phyloP scores from a whole-genome alignment of 2,797 vertebrate genomes.

The Tenualosa ilisha region DNA sequence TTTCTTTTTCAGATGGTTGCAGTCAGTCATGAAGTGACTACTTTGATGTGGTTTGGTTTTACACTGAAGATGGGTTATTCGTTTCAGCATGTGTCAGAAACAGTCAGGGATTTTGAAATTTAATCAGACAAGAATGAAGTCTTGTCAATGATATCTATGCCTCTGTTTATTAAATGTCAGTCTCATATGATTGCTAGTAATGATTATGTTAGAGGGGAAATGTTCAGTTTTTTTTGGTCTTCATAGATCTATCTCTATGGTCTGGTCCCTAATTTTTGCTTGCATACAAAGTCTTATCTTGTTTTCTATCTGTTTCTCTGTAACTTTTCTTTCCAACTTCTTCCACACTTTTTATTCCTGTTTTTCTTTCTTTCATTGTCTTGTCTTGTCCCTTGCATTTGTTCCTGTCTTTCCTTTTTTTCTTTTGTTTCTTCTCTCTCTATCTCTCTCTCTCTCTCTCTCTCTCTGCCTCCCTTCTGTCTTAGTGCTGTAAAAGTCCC shows the following conservation, averaged over 20 bases:
- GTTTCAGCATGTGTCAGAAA: neutral
- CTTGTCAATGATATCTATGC: neutral
- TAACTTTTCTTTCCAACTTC: neutral
- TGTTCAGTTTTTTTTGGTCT: neutral
- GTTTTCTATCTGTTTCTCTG: neutral
- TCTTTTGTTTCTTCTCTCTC: neutral
- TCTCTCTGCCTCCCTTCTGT: neutral
- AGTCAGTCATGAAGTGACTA: neutral
- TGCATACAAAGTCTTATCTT: neutral
- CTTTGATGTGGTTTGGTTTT: neutral
- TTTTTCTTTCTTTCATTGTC: neutral
- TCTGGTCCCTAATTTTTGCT: neutral
- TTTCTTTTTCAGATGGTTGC: neutral
- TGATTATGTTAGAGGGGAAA: neutral
- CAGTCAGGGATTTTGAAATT: neutral
- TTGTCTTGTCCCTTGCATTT: neutral
- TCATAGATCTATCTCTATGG: neutral
- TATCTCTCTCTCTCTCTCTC: neutral
- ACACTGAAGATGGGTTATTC: neutral
- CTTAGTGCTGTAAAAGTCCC: neutral
- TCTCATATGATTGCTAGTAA: neutral
- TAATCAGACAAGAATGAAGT: neutral
- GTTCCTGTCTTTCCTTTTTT: neutral
- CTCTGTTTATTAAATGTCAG: conserved; percentile 15
- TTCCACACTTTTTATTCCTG: neutral